Percentiles rank a stretch among this genome's conserved stretches.
Evolutionary conservation across 2,888 invertebrate species (phyloP).

Genomic region (Gibbula magus): DNA sequence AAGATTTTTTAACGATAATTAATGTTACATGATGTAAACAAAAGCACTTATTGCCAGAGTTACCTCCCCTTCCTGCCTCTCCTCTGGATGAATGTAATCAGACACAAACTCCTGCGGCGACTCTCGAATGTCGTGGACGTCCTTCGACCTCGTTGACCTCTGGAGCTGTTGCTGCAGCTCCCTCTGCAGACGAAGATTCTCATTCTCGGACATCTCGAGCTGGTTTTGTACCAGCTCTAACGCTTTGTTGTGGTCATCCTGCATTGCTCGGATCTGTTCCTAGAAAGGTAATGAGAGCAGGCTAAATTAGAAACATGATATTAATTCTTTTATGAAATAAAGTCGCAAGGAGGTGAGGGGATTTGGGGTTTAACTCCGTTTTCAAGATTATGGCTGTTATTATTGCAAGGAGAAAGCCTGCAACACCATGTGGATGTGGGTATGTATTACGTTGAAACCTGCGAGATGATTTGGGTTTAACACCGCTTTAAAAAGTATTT

Average conservation of each 20-base stretch:
- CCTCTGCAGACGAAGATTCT: slow-evolving; percentile 69
- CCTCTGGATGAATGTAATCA: slow-evolving; percentile 60
- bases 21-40: no score
- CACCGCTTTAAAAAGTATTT: no score
- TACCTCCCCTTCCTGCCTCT: slow-evolving; percentile 71
- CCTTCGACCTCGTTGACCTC: slow-evolving; percentile 47
- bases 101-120: slow-evolving; percentile 50
- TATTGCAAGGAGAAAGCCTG: no score
- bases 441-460: no score
- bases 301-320: not conserved
- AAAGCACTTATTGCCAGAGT: not conserved
- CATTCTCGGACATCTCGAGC: slow-evolving; percentile 73
- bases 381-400: no score
- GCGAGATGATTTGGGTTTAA: no score
- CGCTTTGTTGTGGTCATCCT: slow-evolving; percentile 73
- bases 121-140: slow-evolving; percentile 42
- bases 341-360: slow-evolving; percentile 12
- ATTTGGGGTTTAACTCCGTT: no score
- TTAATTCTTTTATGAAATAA: slow-evolving; percentile 19
- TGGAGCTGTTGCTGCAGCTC: slow-evolving; percentile 61
- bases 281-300: slow-evolving; percentile 49
- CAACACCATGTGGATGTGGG: no score
- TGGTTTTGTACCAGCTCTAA: slow-evolving; percentile 75
- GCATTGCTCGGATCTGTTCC: slow-evolving; percentile 76
- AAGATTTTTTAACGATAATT: no score